Evolutionary conservation across 2,113 vertebrate species (phyloP).

Genomic region (Copsychus sechellarum): DNA sequence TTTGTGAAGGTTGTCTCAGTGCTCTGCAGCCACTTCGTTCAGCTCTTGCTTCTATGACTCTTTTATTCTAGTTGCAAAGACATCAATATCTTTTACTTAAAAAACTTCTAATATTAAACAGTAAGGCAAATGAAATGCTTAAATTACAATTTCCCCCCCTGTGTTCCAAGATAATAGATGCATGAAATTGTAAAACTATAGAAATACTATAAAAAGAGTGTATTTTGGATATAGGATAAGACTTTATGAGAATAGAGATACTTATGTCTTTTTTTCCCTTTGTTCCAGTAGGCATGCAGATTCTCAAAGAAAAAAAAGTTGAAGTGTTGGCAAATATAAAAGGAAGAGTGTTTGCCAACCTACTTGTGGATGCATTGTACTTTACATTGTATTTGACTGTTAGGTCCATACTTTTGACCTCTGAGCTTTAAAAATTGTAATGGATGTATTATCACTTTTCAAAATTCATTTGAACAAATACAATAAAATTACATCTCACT

Average conservation of each 20-base stretch:
- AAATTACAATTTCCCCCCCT: neutral
- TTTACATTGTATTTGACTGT: no score
- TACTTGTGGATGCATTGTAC: neutral
- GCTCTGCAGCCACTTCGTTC: neutral
- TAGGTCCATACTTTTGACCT: neutral
- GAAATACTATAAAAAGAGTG: neutral
- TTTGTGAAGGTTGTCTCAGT: neutral
- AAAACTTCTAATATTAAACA: neutral
- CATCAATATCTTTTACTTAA: neutral
- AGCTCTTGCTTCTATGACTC: neutral
- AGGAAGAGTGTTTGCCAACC: neutral
- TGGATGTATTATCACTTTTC: neutral
- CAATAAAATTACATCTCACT: neutral
- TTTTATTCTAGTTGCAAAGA: neutral
- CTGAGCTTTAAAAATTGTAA: neutral
- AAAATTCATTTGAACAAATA: neutral
- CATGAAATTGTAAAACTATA: neutral
- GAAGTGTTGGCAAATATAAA: neutral
- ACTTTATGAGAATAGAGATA: neutral
- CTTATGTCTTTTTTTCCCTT: neutral
- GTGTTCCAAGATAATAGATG: neutral
- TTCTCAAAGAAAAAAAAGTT: neutral
- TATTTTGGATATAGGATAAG: neutral
- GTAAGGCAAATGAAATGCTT: neutral
- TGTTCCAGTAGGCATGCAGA: neutral